Percentiles rank a stretch among this genome's conserved stretches.
Conservation (phyloP, 2,113 vertebrate species). For the Amazona guildingii region DNA sequence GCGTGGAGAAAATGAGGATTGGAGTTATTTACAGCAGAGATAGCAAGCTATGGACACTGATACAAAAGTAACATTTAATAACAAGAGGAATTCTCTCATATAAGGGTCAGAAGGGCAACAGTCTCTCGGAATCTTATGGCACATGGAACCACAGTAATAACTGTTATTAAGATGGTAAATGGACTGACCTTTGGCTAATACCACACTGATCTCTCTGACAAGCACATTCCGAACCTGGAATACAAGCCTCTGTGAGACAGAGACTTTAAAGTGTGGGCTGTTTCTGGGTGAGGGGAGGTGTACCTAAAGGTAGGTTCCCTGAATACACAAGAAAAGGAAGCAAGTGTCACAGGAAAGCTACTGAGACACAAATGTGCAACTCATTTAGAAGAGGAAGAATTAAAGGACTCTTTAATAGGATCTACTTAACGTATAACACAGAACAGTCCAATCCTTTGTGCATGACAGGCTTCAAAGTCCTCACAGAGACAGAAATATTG, state of each 20-base stretch:
- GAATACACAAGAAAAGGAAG: neutral
- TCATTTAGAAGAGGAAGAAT: neutral
- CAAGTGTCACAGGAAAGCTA: neutral
- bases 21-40: neutral
- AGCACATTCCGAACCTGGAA: neutral
- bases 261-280: neutral
- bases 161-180: neutral
- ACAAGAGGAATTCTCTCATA: constrained; percentile 11
- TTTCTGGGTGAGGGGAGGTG: neutral
- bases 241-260: neutral
- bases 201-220: neutral
- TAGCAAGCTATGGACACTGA: neutral
- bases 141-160: neutral
- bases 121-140: neutral
- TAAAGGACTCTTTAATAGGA: neutral
- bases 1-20: neutral
- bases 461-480: neutral
- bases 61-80: constrained; percentile 52
- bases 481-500: neutral
- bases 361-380: neutral
- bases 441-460: neutral
- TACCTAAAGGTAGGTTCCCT: neutral
- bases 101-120: neutral
- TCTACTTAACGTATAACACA: neutral
- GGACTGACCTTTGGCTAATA: constrained; percentile 54